These are phyloP conservation scores for Sitta carolinensis DNA, from an alignment of 2,797 vertebrate genomes.

Conservation along the genomic window DNA sequence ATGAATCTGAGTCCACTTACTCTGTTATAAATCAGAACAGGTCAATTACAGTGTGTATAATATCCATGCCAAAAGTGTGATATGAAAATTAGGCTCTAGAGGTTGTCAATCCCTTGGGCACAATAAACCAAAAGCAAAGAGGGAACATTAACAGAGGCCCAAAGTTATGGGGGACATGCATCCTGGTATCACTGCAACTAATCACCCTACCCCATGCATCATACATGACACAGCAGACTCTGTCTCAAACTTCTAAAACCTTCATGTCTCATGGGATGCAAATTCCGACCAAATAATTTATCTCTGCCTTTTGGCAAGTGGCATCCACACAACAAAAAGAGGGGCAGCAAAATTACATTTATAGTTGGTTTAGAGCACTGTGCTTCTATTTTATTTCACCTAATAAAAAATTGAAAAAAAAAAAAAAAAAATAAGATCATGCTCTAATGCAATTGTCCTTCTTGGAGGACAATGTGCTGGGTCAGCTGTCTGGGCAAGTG, in stretches of 20 bases:
- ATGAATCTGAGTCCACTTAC: neutral
- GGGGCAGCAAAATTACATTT: neutral
- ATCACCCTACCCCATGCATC: neutral
- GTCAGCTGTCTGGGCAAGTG: neutral
- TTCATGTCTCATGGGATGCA: neutral
- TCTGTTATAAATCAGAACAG: neutral
- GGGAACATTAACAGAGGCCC: neutral
- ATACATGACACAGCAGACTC: neutral
- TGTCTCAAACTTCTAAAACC: neutral
- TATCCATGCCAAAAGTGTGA: neutral
- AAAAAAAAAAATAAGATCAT: neutral
- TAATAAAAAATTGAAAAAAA: neutral
- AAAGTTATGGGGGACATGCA: too few relatives aligned
- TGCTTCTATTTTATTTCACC: neutral
- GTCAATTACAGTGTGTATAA: neutral
- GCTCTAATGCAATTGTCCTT: conserved; percentile 27
- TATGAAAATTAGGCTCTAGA: neutral
- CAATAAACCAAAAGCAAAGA: conserved; percentile 6
- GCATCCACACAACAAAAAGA: neutral
- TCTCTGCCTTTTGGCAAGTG: neutral
- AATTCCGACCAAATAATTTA: neutral
- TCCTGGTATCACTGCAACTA: neutral
- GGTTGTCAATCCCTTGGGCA: neutral
- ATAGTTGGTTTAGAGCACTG: neutral
- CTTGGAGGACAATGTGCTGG: neutral